phyloP scores from a whole-genome alignment of 2,888 invertebrate species.

The Argynnis bischoffii region DNA sequence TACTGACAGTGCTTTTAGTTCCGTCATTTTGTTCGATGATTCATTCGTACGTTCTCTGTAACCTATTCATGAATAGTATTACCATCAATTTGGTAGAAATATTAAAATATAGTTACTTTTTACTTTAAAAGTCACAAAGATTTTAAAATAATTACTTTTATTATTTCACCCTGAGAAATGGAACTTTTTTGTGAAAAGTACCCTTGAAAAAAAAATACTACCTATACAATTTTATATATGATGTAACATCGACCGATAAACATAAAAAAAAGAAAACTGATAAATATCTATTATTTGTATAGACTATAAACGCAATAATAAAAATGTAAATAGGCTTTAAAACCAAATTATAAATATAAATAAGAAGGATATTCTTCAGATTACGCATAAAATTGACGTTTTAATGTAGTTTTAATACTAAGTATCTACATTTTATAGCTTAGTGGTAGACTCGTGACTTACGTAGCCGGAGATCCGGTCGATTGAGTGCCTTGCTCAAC shows the following conservation, averaged over 20 bases:
- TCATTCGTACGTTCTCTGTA: conserved; percentile 24
- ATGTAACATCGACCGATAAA: too few relatives aligned
- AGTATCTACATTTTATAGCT: not conserved
- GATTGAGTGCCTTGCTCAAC: conserved; percentile 41
- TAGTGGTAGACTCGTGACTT: conserved; percentile 24
- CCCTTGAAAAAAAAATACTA: too few relatives aligned
- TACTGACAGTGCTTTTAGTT: conserved; percentile 21
- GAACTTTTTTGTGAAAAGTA: too few relatives aligned
- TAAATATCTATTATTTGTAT: too few relatives aligned
- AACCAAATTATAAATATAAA: not conserved
- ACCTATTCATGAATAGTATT: conserved; percentile 25
- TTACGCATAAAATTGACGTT: not conserved
- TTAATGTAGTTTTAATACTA: not conserved
- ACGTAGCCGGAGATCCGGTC: conserved; percentile 48
- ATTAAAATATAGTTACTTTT: not conserved
- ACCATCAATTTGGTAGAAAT: conserved; percentile 16
- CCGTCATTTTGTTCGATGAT: conserved; percentile 29
- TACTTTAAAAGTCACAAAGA: not conserved
- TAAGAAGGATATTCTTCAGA: not conserved
- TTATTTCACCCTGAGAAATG: too few relatives aligned
- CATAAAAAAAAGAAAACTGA: too few relatives aligned
- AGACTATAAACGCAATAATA: too few relatives aligned
- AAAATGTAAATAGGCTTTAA: too few relatives aligned
- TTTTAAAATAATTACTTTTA: not conserved
- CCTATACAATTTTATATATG: too few relatives aligned